Evolutionary conservation across 2,113 vertebrate species (phyloP), one percentile per base, ranked within the genome.

Genomic region (Rhagologus leucostigma): DNA sequence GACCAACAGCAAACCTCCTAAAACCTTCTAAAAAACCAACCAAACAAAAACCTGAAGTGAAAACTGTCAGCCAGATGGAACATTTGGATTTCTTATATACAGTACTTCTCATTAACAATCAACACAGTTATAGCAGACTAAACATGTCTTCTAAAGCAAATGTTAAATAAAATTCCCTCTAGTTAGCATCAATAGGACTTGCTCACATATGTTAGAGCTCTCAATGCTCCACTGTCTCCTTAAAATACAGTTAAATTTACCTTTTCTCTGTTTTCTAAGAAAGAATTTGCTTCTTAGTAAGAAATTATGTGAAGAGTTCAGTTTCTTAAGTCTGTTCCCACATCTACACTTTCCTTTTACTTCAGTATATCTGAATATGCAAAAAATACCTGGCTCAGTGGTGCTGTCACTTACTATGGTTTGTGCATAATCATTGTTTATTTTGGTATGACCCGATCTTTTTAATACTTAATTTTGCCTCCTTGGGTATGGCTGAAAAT

Each of bases 121-220:
- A 87, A 79, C 41, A 63, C 41, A 88, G 78, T 80, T 79, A 39
- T 26, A 70, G 32, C 77, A 92, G 84, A 90, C 90, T 95, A 96
- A 96, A 87, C 70, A 81, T 12, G 30, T 60, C 69, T 91, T 87
- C 75, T 57, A 80, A 82, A 83, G 55, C 30, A 85, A 91, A 89
- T 81, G 47, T 86, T 90, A 93, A 92, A 63, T 84, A 53, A 50
- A 77, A 41, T 87, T 90, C 59, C 21, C 15, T 57, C 46, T 71
- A 53, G 21, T 87, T 88, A 83, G 41, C 73, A 57, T 82, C 68
- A 85, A 33, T 33, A 70, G 27, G 6, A 33, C 55, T 97, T 93
- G 26, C 57, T 49, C 56, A 79, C 77, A 55, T 79, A 41, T 83
- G 53, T 81, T 94, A 77, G 22, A 88, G 35, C 10, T 65, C 20